Conservation (phyloP, 1,140 invertebrate genomes). For the Sitobion miscanthi region DNA sequence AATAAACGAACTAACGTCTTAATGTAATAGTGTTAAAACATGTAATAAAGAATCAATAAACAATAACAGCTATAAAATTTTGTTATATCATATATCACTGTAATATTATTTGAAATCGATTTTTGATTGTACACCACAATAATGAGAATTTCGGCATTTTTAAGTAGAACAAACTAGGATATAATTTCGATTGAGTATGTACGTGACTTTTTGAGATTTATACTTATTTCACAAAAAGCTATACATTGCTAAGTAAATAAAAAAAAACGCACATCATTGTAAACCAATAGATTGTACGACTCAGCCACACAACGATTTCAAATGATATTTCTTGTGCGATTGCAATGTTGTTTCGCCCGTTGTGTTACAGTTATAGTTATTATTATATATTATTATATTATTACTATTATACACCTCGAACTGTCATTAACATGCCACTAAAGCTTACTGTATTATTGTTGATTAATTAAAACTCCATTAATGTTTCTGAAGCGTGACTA, state of each 20-base stretch:
- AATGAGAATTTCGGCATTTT: not conserved
- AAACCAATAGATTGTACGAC: not conserved
- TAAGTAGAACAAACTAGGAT: not conserved
- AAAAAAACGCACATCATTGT: not conserved
- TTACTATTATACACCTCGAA: not conserved
- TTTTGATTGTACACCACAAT: not conserved
- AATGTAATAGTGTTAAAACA: too few species aligned
- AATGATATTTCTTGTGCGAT: not conserved
- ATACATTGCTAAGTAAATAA: not conserved
- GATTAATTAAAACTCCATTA: conserved; percentile 7
- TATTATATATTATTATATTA: not conserved
- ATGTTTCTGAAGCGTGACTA: not conserved
- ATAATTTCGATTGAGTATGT: not conserved
- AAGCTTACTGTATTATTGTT: not conserved
- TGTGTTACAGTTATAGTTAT: not conserved
- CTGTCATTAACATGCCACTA: not conserved
- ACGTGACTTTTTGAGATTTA: not conserved
- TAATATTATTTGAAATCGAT: not conserved
- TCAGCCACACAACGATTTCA: not conserved
- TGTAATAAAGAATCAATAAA: too few species aligned
- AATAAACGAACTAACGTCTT: too few species aligned
- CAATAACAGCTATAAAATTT: too few species aligned
- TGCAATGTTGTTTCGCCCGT: not conserved
- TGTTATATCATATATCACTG: not conserved
- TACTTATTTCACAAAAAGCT: not conserved